phyloP scores from a whole-genome alignment of 2,888 invertebrate genomes.

The Hipparchia sbordonii region DNA sequence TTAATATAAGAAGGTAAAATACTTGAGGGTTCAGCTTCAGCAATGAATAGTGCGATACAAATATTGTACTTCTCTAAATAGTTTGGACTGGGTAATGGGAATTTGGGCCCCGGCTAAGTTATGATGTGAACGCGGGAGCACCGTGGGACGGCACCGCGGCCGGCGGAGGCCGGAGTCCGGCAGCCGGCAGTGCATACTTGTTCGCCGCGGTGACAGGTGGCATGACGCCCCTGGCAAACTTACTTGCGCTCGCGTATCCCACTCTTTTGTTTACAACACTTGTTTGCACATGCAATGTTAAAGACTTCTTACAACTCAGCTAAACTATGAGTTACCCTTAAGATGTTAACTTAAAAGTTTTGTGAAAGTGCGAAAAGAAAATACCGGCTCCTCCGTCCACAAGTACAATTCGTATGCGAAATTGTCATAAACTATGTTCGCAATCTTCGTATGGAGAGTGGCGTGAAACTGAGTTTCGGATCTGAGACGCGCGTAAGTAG shows the following conservation, averaged over 20 bases:
- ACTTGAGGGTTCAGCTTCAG: background rate
- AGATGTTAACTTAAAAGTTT: constrained; percentile 69
- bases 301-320: constrained; percentile 31
- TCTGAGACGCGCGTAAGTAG: constrained; percentile 34
- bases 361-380: constrained; percentile 70
- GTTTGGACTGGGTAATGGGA: constrained; percentile 11
- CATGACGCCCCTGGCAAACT: constrained; percentile 56
- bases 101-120: constrained; percentile 42
- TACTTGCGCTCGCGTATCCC: constrained; percentile 72
- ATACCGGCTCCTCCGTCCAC: constrained; percentile 69
- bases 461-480: constrained; percentile 47
- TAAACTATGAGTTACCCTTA: constrained; percentile 41
- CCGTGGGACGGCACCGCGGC: constrained; percentile 45
- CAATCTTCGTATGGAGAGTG: constrained; percentile 60
- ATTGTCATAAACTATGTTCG: constrained; percentile 66
- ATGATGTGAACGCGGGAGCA: constrained; percentile 54
- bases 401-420: constrained; percentile 76
- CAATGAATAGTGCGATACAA: background rate
- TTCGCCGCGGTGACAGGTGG: constrained; percentile 75
- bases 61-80: background rate
- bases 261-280: constrained; percentile 73
- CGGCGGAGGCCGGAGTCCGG: constrained; percentile 51
- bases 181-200: constrained; percentile 75
- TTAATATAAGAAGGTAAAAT: background rate
- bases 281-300: constrained; percentile 53